Evolutionary conservation across 2,888 invertebrate species (phyloP).

Genomic region (Leistus spinibarbis): DNA sequence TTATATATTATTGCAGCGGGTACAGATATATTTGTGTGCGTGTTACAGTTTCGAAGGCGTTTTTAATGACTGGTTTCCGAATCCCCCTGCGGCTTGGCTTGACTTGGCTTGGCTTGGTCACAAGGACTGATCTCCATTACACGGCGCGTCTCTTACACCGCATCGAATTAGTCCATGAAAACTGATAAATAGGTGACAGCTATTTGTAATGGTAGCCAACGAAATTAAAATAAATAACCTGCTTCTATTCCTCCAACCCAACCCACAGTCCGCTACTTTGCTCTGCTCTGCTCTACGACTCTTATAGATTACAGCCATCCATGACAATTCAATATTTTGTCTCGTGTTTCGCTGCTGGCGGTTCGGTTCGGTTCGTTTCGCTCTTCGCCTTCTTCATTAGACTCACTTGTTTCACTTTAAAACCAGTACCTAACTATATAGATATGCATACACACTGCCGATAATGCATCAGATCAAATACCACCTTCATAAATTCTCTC

Average conservation of each 20-base stretch:
- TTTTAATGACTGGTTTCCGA: slow-evolving; percentile 31
- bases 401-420: background rate
- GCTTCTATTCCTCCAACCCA: slow-evolving; percentile 27
- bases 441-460: background rate
- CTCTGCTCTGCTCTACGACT: too few relatives aligned
- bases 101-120: too few relatives aligned
- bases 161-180: slow-evolving; percentile 34
- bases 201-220: slow-evolving; percentile 38
- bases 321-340: background rate
- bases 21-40: background rate
- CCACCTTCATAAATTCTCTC: background rate
- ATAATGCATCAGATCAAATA: background rate
- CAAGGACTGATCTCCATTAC: slow-evolving; percentile 5
- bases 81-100: slow-evolving; percentile 9
- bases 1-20: slow-evolving; percentile 27
- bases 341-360: background rate
- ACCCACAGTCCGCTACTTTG: background rate
- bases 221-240: slow-evolving; percentile 38
- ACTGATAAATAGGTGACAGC: slow-evolving; percentile 38
- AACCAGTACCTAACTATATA: background rate
- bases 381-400: background rate
- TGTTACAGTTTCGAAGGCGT: slow-evolving; percentile 37
- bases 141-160: slow-evolving; percentile 7
- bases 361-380: too few relatives aligned
- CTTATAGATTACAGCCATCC: background rate